Conservation (phyloP, 2,797 vertebrate species). For the Halcyon badia region DNA sequence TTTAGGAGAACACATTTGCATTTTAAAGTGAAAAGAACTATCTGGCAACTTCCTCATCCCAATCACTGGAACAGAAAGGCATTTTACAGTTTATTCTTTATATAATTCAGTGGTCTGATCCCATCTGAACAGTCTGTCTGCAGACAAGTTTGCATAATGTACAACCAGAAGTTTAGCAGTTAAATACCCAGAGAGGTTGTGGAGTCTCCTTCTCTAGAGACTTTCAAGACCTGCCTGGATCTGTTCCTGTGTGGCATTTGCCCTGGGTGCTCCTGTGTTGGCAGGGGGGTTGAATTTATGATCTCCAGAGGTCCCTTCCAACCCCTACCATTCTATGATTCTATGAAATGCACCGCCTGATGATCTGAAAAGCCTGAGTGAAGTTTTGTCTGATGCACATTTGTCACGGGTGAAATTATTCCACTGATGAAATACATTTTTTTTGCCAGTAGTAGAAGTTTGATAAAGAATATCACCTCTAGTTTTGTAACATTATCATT, state of each 20-base stretch:
- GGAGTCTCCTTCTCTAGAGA: too few species aligned
- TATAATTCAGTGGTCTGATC: neutral
- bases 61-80: neutral
- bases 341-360: neutral
- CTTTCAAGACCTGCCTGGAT: too few species aligned
- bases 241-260: too few species aligned
- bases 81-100: neutral
- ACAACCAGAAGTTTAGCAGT: neutral
- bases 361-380: neutral
- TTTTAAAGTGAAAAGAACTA: neutral
- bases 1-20: neutral
- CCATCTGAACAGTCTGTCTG: neutral
- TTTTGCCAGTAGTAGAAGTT: neutral
- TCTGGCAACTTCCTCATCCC: neutral
- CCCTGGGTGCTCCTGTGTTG: too few species aligned
- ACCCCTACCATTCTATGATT: too few species aligned
- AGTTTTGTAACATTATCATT: neutral
- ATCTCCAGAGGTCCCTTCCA: too few species aligned
- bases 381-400: neutral
- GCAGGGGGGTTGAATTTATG: too few species aligned
- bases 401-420: neutral
- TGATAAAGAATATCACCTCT: neutral
- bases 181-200: too few species aligned
- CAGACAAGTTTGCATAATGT: neutral
- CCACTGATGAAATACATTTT: fast-evolving